Conservation (phyloP, 1,140 invertebrate species). For the Micrasema minimum region DNA sequence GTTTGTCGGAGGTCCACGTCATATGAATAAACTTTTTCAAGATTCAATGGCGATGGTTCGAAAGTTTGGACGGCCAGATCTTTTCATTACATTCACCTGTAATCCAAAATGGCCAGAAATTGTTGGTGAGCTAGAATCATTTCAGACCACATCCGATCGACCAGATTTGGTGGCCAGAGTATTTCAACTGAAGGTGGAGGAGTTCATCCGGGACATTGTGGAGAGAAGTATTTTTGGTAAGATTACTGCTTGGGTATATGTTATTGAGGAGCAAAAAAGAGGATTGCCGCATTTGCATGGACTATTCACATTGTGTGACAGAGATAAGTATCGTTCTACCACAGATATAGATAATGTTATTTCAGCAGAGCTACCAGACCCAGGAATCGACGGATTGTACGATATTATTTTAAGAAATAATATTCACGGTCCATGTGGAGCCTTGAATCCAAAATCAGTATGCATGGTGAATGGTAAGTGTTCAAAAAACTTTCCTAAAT, state of each 20-base stretch:
- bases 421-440: background rate
- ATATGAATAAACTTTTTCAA: background rate
- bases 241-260: too few relatives aligned
- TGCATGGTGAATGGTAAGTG: constrained; percentile 5
- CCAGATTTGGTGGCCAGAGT: too few relatives aligned
- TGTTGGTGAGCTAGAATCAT: background rate
- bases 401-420: background rate
- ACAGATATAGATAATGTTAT: too few relatives aligned
- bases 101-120: constrained; percentile 3
- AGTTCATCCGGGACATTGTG: too few relatives aligned
- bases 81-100: background rate
- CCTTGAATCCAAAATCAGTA: background rate
- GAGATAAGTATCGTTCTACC: too few relatives aligned
- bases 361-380: background rate
- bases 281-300: too few relatives aligned
- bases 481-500: background rate
- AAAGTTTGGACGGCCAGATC: background rate
- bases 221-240: too few relatives aligned
- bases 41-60: background rate
- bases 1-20: background rate
- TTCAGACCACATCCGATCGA: background rate
- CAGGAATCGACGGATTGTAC: background rate
- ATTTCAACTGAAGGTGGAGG: background rate
- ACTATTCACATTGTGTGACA: too few relatives aligned
- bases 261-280: too few relatives aligned